These are phyloP conservation scores for Otis tarda DNA, from an alignment of 2,113 vertebrate genomes.

Conservation along the genomic window DNA sequence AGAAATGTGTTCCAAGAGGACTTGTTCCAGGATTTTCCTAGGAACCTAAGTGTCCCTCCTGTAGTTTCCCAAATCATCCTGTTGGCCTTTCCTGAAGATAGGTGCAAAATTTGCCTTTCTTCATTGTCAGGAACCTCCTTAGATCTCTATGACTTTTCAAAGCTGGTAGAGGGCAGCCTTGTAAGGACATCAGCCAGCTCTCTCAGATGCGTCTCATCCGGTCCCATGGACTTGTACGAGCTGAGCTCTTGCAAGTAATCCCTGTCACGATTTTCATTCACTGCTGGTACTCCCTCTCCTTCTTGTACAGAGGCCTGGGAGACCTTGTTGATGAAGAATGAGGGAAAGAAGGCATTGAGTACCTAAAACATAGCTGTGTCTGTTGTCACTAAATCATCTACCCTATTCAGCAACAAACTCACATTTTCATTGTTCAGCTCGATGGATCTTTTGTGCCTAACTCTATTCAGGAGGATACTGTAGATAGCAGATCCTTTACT, in stretches of 20 bases:
- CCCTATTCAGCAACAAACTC: not conserved
- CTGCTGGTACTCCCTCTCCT: not conserved
- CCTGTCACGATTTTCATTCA: not conserved
- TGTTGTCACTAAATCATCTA: not conserved
- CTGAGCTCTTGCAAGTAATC: not conserved
- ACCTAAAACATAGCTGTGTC: not conserved
- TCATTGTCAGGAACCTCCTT: not conserved
- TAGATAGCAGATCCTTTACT: not conserved
- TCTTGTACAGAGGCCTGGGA: not conserved
- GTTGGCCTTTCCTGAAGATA: not conserved
- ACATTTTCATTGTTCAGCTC: not conserved
- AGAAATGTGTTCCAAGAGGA: not conserved
- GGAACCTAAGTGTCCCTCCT: not conserved
- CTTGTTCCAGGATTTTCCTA: not conserved
- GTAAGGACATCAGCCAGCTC: not conserved
- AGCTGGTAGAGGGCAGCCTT: not conserved
- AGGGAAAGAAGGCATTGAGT: not conserved
- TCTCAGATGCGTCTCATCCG: not conserved
- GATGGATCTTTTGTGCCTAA: not conserved
- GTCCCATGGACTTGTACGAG: not conserved
- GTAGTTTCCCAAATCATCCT: not conserved
- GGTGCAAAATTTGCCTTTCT: not conserved
- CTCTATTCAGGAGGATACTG: not conserved
- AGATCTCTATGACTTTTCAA: not conserved
- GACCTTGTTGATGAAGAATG: not conserved